Conservation (phyloP, 2,888 invertebrate species). For the Tromatobia lineatoria region DNA sequence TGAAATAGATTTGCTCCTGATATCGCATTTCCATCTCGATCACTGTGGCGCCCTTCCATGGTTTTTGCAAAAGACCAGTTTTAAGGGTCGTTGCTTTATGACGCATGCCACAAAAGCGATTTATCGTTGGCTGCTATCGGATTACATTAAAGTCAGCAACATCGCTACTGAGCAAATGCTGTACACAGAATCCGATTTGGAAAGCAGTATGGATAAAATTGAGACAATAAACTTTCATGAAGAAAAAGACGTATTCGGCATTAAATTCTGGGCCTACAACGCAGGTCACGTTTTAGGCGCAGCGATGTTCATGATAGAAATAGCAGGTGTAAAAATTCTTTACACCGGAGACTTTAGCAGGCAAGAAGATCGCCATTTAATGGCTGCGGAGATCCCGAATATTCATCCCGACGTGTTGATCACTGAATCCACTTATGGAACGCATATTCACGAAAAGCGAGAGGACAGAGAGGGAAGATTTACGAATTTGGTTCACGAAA, state of each 20-base stretch:
- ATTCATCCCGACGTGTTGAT: constrained; percentile 98
- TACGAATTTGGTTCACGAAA: constrained; percentile 97
- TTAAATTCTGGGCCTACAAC: constrained; percentile 99
- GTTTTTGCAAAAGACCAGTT: constrained; percentile 98
- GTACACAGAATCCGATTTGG: constrained; percentile 98
- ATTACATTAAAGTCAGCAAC: constrained; percentile 99
- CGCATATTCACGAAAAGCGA: constrained; percentile 99
- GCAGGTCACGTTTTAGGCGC: constrained; percentile 99
- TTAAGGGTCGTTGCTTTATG: constrained; percentile 99
- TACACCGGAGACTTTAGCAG: constrained; percentile 99
- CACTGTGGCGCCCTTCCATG: constrained; percentile 99
- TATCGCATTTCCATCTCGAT: constrained; percentile 99
- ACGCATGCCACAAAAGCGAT: constrained; percentile 99
- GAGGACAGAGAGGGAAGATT: constrained; percentile 98
- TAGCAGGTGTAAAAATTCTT: constrained; percentile 97
- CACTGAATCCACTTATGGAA: constrained; percentile 99
- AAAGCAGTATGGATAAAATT: constrained; percentile 99
- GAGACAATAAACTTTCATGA: constrained; percentile 99
- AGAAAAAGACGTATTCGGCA: constrained; percentile 98
- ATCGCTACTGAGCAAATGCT: constrained; percentile 98
- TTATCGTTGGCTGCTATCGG: constrained; percentile 98
- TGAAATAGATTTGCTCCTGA: constrained; percentile 97
- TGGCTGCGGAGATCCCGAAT: constrained; percentile 99
- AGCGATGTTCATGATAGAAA: constrained; percentile 99
- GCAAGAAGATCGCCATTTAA: constrained; percentile 99